Base-by-base conservation (phyloP, 1,140 invertebrate species). In the Eupristina koningsbergeri region DNA sequence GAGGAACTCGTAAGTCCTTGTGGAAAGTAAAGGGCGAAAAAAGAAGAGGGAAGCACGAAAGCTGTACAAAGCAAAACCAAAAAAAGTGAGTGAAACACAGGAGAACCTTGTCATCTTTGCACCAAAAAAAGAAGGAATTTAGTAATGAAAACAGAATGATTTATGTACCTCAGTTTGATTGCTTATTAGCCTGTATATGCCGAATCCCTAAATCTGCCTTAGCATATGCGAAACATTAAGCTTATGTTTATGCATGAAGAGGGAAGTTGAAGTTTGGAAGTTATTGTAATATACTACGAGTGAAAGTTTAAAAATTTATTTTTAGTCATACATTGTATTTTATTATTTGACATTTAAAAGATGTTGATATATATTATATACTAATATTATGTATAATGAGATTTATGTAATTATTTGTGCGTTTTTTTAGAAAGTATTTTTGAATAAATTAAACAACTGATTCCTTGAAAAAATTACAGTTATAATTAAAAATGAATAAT, bases 1-100 rank as follows among this genome's bases (percentile, higher is more conserved):
- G 63, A 61, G 22, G 47, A n/a, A 63, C 74, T 77, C 81, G 81
- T 76, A 82, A 82, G 80, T 82, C 80, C 75, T 81, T 34, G 67
- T n/a, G 58, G 6, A n/a, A 69, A 47, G 78, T 64, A 41, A 1
- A 63, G 29, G 31, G 11, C 41, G 41, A 45, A 11, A 11, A 7
- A 45, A 45, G 41, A 11, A 7, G 77, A 19, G 13, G 41, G 41
- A 45, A 11, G 41, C 6, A 61, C 19, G 31, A 39, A 11, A 73
- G 39, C 50, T n/a, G 69, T 13, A 22, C 47, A 13, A 6, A 8
- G n/a, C 36, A 71, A 74, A 81, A 76, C 50, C n/a, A 34, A 61
- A 75, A 63, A 76, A 50, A 41, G 58, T 29, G 26, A 39, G 34
- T 3, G 22, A 31, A 45, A 64, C 34, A 58, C 22, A 29, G 50